Evolutionary conservation across 2,888 invertebrate species (phyloP).

Genomic region (Drosophila neotestacea): DNA sequence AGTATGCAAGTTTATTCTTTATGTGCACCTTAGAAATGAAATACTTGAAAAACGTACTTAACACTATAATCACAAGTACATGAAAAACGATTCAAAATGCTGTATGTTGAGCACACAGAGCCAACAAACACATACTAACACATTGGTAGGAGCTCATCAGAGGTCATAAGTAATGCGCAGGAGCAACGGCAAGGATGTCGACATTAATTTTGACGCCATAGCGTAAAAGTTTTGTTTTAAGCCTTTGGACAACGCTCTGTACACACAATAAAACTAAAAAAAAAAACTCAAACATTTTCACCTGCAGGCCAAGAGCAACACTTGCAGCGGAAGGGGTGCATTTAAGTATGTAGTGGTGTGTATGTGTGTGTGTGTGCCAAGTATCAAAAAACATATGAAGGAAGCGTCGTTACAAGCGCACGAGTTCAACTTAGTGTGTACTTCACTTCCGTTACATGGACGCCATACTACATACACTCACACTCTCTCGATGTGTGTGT

Average conservation of each 20-base stretch:
- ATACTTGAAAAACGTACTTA: slow-evolving; percentile 64
- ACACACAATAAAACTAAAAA: slow-evolving; percentile 41
- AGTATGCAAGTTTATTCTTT: background rate
- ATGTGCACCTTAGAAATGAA: slow-evolving; percentile 26
- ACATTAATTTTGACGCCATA: slow-evolving; percentile 76
- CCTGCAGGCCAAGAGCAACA: slow-evolving; percentile 53
- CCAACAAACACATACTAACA: slow-evolving; percentile 27
- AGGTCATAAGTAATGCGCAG: slow-evolving; percentile 44
- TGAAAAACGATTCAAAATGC: slow-evolving; percentile 22
- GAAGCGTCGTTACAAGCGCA: slow-evolving; percentile 76
- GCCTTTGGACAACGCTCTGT: slow-evolving; percentile 72
- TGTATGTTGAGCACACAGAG: slow-evolving; percentile 29
- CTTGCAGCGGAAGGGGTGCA: slow-evolving; percentile 8
- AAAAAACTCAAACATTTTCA: slow-evolving; percentile 65
- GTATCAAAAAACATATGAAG: slow-evolving; percentile 80
- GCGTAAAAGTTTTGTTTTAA: slow-evolving; percentile 76
- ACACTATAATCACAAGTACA: slow-evolving; percentile 53
- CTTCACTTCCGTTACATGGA: slow-evolving; percentile 81
- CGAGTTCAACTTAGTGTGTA: slow-evolving; percentile 82
- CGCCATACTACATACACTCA: slow-evolving; percentile 46
- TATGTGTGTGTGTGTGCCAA: slow-evolving; percentile 30
- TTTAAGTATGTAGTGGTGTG: slow-evolving; percentile 15
- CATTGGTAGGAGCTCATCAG: slow-evolving; percentile 48
- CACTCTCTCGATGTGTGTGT: slow-evolving; percentile 14
- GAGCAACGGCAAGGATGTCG: slow-evolving; percentile 52